Base-by-base conservation (phyloP, 2,797 vertebrate genomes). In the Numenius phaeopus region DNA sequence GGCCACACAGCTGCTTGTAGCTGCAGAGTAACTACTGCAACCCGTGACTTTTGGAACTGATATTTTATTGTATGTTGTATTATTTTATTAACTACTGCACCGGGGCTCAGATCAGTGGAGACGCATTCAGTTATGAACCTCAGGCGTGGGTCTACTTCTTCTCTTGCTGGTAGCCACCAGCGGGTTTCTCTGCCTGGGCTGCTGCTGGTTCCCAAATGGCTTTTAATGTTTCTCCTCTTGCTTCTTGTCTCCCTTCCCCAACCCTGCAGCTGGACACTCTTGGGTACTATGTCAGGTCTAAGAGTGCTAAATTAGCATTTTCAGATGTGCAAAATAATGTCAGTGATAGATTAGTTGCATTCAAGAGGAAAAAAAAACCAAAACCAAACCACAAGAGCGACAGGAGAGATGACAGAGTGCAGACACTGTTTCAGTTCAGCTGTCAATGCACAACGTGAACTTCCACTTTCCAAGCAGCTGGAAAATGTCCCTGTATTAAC, bases 381-480 rank as follows among this genome's bases (percentile, higher is more conserved):
- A 65, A 30, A 10, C 14, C 30, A 67, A 89, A 58, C 40, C 78
- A 54, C 52, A 47, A 57, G 61, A 89, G 47, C 70, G 71, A 30
- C 8, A 47, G 39, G 50, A 88, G 71, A 55, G 47, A 10, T 6
- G 47, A 55, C 44, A 46, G 32, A 0, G 2, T 15, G 37, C 67
- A 69, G 81, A 72, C 85, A 57, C 54, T 8, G 50, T 81, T 93
- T 92, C 90, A 40, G 39, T 92, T 89, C 90, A 93, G 71, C 81
- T 80, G 14, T 27, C 55, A 47, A 29, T 30, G 59, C 0, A 0
- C 49, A 50, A 62, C 10, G 3, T 5, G 14, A 85, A 90, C 83
- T 96, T 95, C 94, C 32, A 55, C 84, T 83, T 92, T 78, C 89
- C 75, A 94, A 59, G 82, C 49, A 77, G 23, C 14, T 66, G 84